These are phyloP conservation scores for Anhinga anhinga DNA, from an alignment of 2,113 vertebrate genomes.

Conservation along the genomic window DNA sequence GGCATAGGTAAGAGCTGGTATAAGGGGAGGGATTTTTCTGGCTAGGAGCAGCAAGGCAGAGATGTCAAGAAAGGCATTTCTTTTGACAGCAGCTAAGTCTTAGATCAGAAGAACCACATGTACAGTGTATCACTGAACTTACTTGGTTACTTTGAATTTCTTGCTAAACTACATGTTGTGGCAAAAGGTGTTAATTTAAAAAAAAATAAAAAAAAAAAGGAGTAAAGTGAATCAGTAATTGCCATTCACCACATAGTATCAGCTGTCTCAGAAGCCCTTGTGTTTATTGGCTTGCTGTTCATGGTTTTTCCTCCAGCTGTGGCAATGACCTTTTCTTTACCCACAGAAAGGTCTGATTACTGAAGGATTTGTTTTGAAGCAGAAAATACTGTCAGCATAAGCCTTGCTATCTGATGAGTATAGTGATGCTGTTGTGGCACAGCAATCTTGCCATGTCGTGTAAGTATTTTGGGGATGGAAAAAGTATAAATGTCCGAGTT, in stretches of 20 bases:
- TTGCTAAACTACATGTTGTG: conserved; percentile 17
- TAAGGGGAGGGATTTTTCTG: background rate
- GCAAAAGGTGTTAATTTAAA: conserved; percentile 2
- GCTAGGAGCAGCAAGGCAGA: background rate
- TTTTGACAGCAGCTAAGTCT: background rate
- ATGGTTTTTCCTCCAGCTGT: conserved; percentile 25
- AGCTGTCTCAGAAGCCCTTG: background rate
- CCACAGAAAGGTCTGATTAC: background rate
- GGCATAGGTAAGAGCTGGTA: background rate
- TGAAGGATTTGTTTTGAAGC: conserved; percentile 25
- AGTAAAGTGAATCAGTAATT: conserved; percentile 3
- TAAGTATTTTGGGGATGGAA: background rate
- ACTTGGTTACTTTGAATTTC: conserved; percentile 21
- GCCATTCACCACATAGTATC: background rate
- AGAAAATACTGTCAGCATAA: background rate
- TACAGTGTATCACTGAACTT: background rate
- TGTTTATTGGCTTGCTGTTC: conserved; percentile 8
- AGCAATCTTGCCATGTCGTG: background rate
- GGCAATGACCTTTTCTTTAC: conserved; percentile 14
- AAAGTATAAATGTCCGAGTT: background rate
- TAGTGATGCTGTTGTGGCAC: background rate
- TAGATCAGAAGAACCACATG: background rate
- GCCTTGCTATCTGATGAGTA: conserved; percentile 2
- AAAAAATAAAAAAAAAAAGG: background rate
- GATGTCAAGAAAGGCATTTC: background rate